Conservation (phyloP, 2,888 invertebrate species). For the Macaria notata region DNA sequence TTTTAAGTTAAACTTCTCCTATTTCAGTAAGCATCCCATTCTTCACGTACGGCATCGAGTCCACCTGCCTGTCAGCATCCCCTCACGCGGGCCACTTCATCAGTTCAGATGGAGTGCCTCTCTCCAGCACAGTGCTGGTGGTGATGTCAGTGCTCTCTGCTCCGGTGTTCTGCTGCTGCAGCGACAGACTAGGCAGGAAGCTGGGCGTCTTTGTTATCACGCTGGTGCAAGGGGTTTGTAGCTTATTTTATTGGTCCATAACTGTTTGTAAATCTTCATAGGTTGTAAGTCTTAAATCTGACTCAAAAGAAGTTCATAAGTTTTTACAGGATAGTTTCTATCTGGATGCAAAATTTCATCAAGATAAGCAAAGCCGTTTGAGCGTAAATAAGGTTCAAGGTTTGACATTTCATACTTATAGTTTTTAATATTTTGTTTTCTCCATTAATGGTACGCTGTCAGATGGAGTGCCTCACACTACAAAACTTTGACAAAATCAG, state of each 20-base stretch:
- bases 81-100: conserved; percentile 55
- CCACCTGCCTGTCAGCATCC: conserved; percentile 52
- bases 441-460: too few species aligned
- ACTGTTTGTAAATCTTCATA: too few species aligned
- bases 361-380: too few species aligned
- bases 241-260: background rate
- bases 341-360: too few species aligned
- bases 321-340: too few species aligned
- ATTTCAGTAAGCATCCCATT: conserved; percentile 61
- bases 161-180: conserved; percentile 47
- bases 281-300: too few species aligned
- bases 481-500: too few species aligned
- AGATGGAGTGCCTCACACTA: too few species aligned
- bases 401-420: too few species aligned
- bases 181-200: conserved; percentile 57
- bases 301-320: too few species aligned
- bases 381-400: too few species aligned
- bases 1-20: background rate
- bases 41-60: conserved; percentile 66
- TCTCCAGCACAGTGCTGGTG: conserved; percentile 58
- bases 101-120: conserved; percentile 45
- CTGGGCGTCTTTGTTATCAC: conserved; percentile 57
- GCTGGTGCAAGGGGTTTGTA: conserved; percentile 65
- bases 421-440: too few species aligned
- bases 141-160: conserved; percentile 48